Base-by-base conservation (phyloP, 2,888 invertebrate genomes). In the Ectobius pallidus region DNA sequence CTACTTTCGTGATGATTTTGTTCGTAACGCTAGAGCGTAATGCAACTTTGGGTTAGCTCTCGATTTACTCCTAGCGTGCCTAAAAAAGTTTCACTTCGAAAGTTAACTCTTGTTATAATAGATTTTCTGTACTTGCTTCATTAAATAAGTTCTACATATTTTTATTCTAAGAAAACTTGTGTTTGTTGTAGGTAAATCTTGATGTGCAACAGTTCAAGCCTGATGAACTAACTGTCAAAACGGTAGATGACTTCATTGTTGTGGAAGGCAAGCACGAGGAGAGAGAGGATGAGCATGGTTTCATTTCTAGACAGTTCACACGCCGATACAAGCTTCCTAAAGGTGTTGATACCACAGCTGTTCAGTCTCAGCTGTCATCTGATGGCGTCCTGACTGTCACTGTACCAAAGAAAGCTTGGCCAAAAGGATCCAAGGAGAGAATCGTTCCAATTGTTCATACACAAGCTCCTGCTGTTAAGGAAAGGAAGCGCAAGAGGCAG, bases 221-320 rank as follows among this genome's bases (percentile, higher is more conserved):
- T 0, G 80, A 82, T 4, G 82, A 83, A 74, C 78, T 83, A 22
- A 77, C 77, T 0, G 80, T 83, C 25, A 83, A 82, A 73, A 80
- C 80, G 1, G 78, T 81, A 16, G 81, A 81, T 70, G 78, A 80
- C 69, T 77, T 75, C 63, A 77, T 83, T 4, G 77, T 81, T 2
- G 78, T 83, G 3, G 80, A 81, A 39, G 82, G 81, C 32, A 82
- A 80, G 72, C 83, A 83, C 75, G 80, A 81, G 70, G 82, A 82
- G 67, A 78, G 78, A 62, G 76, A 77, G 27, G 82, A 82, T 65
- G 80, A 82, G 65, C 80, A 81, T 75, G 82, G 82, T 1, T 80
- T 78, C 65, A 78, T 83, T 44, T 79, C 80, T 11, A 74, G 82
- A 18, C 81, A 82, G 69, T 82, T 82, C 73, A 79, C 77, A 18